These are phyloP conservation scores for Drosophila auraria DNA, from an alignment of 1,140 invertebrate species.

Conservation along the genomic window DNA sequence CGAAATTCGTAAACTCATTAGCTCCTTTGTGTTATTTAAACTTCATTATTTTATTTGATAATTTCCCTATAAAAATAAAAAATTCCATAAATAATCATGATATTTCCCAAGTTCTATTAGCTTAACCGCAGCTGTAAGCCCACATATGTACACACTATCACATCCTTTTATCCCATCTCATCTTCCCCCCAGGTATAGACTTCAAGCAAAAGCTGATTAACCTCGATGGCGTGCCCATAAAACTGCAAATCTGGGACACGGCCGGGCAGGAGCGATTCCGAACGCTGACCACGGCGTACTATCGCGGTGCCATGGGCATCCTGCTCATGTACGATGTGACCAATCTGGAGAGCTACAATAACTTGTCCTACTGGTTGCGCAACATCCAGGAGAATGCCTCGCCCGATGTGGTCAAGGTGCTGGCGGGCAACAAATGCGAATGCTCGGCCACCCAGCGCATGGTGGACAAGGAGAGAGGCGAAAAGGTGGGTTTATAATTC, in stretches of 20 bases:
- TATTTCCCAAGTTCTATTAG: background rate
- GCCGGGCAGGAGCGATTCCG: slow-evolving; percentile 85
- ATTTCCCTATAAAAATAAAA: background rate
- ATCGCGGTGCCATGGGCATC: slow-evolving; percentile 94
- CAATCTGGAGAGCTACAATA: slow-evolving; percentile 94
- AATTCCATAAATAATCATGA: background rate
- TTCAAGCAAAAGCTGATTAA: slow-evolving; percentile 96
- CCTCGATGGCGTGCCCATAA: slow-evolving; percentile 93
- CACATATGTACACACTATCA: slow-evolving; percentile 5
- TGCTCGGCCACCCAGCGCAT: slow-evolving; percentile 89
- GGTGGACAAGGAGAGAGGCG: slow-evolving; percentile 91
- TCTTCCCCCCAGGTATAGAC: slow-evolving; percentile 90
- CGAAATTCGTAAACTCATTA: too few relatives aligned
- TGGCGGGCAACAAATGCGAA: slow-evolving; percentile 95
- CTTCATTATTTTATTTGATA: background rate
- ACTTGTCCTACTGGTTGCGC: slow-evolving; percentile 93
- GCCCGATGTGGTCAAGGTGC: slow-evolving; percentile 93
- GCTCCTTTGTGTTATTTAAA: background rate
- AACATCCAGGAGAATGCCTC: slow-evolving; percentile 96
- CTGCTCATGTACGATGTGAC: slow-evolving; percentile 95
- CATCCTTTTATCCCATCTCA: slow-evolving; percentile 35
- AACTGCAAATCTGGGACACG: slow-evolving; percentile 95
- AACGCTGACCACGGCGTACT: slow-evolving; percentile 94
- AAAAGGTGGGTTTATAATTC: slow-evolving; percentile 87
- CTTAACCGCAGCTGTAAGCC: background rate